Percentiles rank a stretch among this genome's conserved stretches.
These are phyloP conservation scores for Parazoanthus swiftii DNA, from an alignment of 92 coral and sea anemone genomes.

Conservation along the genomic window DNA sequence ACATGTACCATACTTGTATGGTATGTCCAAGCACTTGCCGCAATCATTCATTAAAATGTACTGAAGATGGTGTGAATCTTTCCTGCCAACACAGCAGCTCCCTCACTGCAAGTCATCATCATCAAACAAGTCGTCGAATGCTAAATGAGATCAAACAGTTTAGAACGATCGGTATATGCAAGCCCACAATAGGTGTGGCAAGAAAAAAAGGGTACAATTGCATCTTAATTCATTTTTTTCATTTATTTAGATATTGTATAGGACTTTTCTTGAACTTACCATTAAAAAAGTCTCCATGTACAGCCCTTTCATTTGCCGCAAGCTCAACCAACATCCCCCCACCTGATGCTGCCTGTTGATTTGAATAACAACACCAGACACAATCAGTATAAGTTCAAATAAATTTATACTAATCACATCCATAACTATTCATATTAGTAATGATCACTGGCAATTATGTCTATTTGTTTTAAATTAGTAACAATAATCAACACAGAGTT, in stretches of 20 bases:
- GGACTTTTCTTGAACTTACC: conserved; percentile 56
- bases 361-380: not conserved
- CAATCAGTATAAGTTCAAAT: not conserved
- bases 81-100: not conserved
- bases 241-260: not conserved
- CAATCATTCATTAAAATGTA: not conserved
- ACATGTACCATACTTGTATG: not conserved
- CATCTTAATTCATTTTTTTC: too few relatives aligned
- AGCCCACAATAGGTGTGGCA: not conserved
- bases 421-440: too few relatives aligned
- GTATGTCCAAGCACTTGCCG: not conserved
- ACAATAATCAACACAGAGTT: too few relatives aligned
- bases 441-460: too few relatives aligned
- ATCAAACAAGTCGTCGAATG: conserved; percentile 4
- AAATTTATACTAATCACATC: too few relatives aligned
- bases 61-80: not conserved
- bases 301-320: conserved; percentile 99
- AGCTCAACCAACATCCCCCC: conserved; percentile 93
- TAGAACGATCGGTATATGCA: not conserved
- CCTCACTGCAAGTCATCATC: conserved; percentile 7
- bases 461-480: too few relatives aligned
- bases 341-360: conserved; percentile 82
- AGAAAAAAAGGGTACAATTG: not conserved
- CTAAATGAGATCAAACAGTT: not conserved
- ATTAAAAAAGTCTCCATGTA: conserved; percentile 96